phyloP scores from a whole-genome alignment of 2,888 invertebrate species.

The Eueremaeus valkanovi region DNA sequence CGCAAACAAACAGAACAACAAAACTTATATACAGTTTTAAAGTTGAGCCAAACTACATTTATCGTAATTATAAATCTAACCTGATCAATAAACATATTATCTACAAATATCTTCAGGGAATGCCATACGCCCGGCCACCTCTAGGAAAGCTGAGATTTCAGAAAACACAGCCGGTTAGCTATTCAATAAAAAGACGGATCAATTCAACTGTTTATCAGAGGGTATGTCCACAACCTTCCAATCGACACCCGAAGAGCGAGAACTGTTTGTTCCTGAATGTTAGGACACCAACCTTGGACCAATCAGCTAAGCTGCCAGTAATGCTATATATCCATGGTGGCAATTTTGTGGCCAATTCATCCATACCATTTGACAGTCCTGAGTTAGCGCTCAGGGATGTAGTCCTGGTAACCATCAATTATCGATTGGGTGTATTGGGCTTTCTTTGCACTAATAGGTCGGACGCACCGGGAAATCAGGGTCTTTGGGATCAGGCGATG shows the following conservation, averaged over 20 bases:
- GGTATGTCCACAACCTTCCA: neutral
- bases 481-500: slow-evolving; percentile 10
- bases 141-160: neutral
- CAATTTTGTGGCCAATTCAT: neutral
- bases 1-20: too few relatives aligned
- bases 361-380: neutral
- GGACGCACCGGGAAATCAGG: slow-evolving; percentile 8
- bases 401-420: neutral
- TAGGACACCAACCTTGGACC: neutral
- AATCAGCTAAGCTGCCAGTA: neutral
- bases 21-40: too few relatives aligned
- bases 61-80: too few relatives aligned
- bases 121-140: neutral
- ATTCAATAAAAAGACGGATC: neutral
- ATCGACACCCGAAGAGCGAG: neutral
- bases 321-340: slow-evolving; percentile 8
- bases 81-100: too few relatives aligned
- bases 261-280: slow-evolving; percentile 6
- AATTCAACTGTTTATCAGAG: neutral
- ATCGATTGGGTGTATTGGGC: slow-evolving; percentile 27
- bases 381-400: neutral
- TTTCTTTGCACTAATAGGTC: neutral
- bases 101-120: slow-evolving; percentile 9
- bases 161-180: neutral
- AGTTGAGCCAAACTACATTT: too few relatives aligned